Conservation (phyloP, 2,113 vertebrate genomes). For the Sceloporus undulatus region DNA sequence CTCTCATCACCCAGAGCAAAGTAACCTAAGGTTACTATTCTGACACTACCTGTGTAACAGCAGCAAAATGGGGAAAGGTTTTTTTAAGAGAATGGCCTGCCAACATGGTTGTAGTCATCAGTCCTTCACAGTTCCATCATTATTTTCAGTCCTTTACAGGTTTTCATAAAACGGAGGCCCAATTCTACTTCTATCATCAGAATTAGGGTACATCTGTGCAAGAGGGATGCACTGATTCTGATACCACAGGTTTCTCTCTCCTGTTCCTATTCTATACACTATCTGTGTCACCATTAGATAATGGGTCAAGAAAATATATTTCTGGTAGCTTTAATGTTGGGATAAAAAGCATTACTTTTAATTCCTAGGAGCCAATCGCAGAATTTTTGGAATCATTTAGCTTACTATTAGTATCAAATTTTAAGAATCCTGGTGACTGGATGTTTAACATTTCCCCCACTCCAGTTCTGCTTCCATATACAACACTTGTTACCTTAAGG, state of each 20-base stretch:
- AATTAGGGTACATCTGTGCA: not conserved
- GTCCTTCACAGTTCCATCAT: not conserved
- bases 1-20: slow-evolving; percentile 2
- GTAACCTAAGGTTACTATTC: not conserved
- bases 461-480: not conserved
- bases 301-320: not conserved
- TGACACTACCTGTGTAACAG: not conserved
- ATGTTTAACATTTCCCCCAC: not conserved
- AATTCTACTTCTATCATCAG: too few species aligned
- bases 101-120: not conserved
- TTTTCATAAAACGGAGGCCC: not conserved
- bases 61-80: not conserved
- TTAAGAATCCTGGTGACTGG: not conserved
- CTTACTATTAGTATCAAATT: not conserved
- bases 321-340: not conserved
- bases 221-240: not conserved
- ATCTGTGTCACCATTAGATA: too few species aligned
- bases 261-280: not conserved
- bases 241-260: not conserved
- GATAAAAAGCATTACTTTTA: not conserved
- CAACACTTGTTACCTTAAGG: too few species aligned
- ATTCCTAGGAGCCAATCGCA: not conserved
- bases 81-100: slow-evolving; percentile 24
- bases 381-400: too few species aligned
- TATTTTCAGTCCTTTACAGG: not conserved